These are phyloP conservation scores for Trachemys scripta DNA, from an alignment of 2,113 vertebrate species.

Conservation along the genomic window DNA sequence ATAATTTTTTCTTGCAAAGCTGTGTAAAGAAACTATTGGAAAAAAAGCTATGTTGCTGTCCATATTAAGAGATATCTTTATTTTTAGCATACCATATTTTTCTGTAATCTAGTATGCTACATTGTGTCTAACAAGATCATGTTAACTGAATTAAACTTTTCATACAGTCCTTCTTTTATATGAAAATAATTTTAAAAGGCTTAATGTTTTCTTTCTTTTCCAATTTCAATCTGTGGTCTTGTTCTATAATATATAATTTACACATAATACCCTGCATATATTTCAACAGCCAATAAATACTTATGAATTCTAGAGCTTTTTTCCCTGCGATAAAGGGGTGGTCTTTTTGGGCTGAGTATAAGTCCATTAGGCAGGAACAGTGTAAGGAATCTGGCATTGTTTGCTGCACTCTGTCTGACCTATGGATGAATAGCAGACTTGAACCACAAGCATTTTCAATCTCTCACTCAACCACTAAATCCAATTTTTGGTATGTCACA, in stretches of 20 bases:
- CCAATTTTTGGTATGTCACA: constrained; percentile 42
- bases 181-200: background rate
- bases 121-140: background rate
- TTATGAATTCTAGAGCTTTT: background rate
- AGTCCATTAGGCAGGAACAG: background rate
- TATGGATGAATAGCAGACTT: constrained; percentile 36
- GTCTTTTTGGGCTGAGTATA: background rate
- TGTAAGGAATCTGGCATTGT: background rate
- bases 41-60: background rate
- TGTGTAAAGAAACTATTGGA: background rate
- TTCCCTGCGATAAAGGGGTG: background rate
- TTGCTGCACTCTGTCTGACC: constrained; percentile 53
- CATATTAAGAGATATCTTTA: background rate
- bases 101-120: background rate
- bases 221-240: background rate
- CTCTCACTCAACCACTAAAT: constrained; percentile 30
- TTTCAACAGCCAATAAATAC: background rate
- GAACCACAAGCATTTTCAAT: constrained; percentile 15
- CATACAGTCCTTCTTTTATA: background rate
- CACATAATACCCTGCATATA: background rate
- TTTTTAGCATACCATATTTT: background rate
- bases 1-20: constrained; percentile 6
- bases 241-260: background rate
- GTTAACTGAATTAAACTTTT: background rate
- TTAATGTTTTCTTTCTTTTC: background rate